These are phyloP conservation scores for Nannobrachium achirus DNA, from an alignment of 2,113 vertebrate species.

Conservation along the genomic window DNA sequence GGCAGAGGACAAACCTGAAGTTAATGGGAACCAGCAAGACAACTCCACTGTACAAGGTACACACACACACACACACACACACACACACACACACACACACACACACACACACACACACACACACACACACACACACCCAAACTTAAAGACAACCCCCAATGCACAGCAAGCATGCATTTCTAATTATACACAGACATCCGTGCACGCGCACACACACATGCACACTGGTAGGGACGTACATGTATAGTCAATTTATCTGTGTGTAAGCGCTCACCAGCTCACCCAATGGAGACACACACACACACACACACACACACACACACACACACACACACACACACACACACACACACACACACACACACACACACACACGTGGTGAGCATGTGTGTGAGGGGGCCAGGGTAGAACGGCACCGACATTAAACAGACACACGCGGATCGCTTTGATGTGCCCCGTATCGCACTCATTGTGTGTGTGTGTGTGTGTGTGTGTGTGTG, in stretches of 20 bases:
- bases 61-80: constrained; percentile 16
- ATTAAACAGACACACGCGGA: constrained; percentile 60
- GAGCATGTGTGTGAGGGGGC: constrained; percentile 54
- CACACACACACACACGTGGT: constrained; percentile 44
- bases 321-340: background rate
- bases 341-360: constrained; percentile 23
- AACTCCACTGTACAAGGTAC: constrained; percentile 67
- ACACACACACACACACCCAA: background rate
- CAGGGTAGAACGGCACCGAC: constrained; percentile 61
- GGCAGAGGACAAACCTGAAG: constrained; percentile 64
- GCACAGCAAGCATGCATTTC: constrained; percentile 6
- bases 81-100: constrained; percentile 24
- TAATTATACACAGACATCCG: background rate
- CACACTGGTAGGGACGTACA: constrained; percentile 37
- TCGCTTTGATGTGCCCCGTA: constrained; percentile 65
- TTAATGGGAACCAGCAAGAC: constrained; percentile 79
- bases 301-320: background rate
- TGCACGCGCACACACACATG: constrained; percentile 14
- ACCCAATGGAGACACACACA: constrained; percentile 15
- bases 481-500: background rate
- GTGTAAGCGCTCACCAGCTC: background rate
- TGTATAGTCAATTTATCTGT: background rate
- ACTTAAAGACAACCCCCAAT: background rate
- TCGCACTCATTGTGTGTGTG: constrained; percentile 55
- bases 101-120: constrained; percentile 21